These are phyloP conservation scores for Menura novaehollandiae DNA, from an alignment of 2,113 vertebrate species.

Conservation along the genomic window DNA sequence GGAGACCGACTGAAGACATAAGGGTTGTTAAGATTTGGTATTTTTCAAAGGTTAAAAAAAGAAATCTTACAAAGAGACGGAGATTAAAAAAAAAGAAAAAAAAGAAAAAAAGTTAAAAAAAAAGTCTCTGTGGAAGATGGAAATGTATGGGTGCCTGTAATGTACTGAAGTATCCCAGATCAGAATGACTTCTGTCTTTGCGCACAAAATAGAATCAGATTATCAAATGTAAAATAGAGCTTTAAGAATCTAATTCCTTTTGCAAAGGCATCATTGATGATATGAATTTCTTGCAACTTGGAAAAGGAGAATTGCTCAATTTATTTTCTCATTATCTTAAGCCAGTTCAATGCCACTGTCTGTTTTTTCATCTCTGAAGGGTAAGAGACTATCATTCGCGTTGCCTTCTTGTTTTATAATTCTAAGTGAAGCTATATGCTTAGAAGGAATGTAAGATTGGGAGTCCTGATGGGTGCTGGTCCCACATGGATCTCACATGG, in stretches of 20 bases:
- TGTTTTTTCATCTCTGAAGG: not conserved
- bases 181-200: conserved; percentile 4
- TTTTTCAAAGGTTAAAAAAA: conserved; percentile 9
- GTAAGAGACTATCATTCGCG: not conserved
- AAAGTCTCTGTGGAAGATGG: not conserved
- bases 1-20: not conserved
- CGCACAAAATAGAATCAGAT: not conserved
- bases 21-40: not conserved
- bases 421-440: not conserved
- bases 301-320: not conserved
- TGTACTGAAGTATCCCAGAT: not conserved
- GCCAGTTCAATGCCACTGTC: not conserved
- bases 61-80: not conserved
- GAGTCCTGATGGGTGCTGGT: not conserved
- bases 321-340: conserved; percentile 17
- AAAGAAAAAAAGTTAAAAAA: not conserved
- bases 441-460: not conserved
- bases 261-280: not conserved
- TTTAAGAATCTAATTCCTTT: not conserved
- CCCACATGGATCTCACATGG: not conserved
- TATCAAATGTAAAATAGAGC: not conserved
- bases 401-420: not conserved
- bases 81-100: not conserved
- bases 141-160: not conserved
- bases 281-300: not conserved